Evolutionary conservation across 2,113 vertebrate species (phyloP).

Genomic region (Varanus salvator): DNA sequence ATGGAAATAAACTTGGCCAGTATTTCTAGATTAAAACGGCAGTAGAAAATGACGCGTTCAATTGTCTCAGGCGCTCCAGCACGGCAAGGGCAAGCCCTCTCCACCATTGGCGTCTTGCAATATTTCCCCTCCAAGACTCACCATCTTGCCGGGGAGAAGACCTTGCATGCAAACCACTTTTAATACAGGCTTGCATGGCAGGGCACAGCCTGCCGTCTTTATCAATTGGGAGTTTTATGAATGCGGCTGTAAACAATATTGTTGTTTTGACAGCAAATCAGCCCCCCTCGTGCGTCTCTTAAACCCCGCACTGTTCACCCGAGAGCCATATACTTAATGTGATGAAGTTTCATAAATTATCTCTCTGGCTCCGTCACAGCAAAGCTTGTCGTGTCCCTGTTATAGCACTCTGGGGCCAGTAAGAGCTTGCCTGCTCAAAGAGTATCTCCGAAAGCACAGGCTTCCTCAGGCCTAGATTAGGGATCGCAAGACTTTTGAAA

Average conservation of each 20-base stretch:
- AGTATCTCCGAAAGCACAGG: background rate
- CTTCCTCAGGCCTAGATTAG: background rate
- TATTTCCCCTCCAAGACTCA: too few species aligned
- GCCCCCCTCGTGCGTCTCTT: slow-evolving; percentile 4
- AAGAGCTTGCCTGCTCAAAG: background rate
- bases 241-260: slow-evolving; percentile 27
- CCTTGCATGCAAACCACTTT: background rate
- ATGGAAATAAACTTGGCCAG: too few species aligned
- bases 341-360: slow-evolving; percentile 23
- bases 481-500: background rate
- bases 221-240: slow-evolving; percentile 34
- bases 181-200: slow-evolving; percentile 1
- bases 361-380: background rate
- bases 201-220: background rate
- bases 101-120: too few species aligned
- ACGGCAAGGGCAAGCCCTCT: too few species aligned
- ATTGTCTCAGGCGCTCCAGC: too few species aligned
- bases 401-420: background rate
- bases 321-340: slow-evolving; percentile 17
- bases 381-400: background rate
- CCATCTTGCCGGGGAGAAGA: background rate
- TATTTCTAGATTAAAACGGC: too few species aligned
- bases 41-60: too few species aligned
- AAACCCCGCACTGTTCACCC: slow-evolving; percentile 1
- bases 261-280: slow-evolving; percentile 23